Conservation (phyloP, 2,113 vertebrate genomes). For the Bettongia penicillata region DNA sequence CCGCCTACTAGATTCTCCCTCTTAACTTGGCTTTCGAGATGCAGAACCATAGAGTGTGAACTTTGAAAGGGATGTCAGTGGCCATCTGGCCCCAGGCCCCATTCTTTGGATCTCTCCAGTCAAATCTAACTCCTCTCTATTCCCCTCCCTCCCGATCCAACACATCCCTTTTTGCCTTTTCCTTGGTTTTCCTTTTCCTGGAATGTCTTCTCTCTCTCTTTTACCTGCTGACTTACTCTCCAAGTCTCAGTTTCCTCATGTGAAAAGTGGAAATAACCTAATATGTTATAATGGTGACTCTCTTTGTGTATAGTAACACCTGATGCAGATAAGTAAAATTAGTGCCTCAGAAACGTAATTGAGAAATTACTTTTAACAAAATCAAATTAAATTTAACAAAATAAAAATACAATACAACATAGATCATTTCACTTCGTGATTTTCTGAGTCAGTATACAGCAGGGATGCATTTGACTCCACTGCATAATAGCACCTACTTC, state of each 20-base stretch:
- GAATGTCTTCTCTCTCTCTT: no score
- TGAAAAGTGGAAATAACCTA: no score
- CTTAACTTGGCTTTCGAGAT: background rate
- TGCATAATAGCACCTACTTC: background rate
- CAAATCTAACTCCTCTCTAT: background rate
- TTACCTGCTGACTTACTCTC: no score
- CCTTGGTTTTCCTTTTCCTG: background rate
- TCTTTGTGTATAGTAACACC: no score
- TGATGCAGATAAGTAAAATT: background rate
- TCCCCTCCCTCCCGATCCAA: background rate
- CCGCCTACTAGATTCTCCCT: background rate
- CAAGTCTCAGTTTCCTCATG: no score
- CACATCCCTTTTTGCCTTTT: background rate
- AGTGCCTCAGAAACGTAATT: background rate
- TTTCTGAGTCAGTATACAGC: background rate
- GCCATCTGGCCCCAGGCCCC: background rate
- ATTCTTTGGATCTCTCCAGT: background rate
- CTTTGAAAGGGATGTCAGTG: background rate
- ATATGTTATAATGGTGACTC: no score
- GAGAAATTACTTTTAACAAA: background rate
- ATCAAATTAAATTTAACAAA: background rate
- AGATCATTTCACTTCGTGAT: background rate
- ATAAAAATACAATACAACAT: background rate
- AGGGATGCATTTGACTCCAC: background rate
- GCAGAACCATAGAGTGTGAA: background rate